A percentile compares a stretch with the other conserved stretches of the same genome.
Evolutionary conservation across 2,113 vertebrate species (phyloP).

Genomic region (Heterotilapia buettikoferi): DNA sequence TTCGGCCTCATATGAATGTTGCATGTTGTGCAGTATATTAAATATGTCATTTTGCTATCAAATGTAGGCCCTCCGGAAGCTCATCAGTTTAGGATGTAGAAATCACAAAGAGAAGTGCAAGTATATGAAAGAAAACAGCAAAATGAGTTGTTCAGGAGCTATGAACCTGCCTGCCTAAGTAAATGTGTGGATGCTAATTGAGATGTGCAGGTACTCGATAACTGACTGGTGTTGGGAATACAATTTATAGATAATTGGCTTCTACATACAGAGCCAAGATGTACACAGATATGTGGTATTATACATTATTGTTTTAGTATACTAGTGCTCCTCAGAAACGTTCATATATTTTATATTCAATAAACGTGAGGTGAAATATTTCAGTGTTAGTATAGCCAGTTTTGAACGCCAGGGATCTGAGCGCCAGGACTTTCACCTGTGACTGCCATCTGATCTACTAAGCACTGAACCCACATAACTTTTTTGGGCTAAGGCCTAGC

Average conservation of each 20-base stretch:
- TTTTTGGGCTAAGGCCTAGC: background rate
- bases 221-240: background rate
- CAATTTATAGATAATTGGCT: background rate
- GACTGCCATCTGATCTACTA: background rate
- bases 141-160: background rate
- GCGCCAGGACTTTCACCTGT: background rate
- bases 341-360: background rate
- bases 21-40: background rate
- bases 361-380: background rate
- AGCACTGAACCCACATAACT: background rate
- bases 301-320: background rate
- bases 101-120: background rate
- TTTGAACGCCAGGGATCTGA: background rate
- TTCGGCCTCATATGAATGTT: background rate
- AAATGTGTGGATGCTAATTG: background rate
- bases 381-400: background rate
- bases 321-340: background rate
- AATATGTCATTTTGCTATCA: background rate
- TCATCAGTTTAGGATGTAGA: background rate
- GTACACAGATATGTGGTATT: background rate
- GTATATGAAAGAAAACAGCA: background rate
- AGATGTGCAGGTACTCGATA: background rate
- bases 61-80: background rate
- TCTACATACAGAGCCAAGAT: background rate
- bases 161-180: background rate